A percentile compares a stretch with the other conserved stretches of the same genome.
phyloP scores from a whole-genome alignment of 35 echinoderm and acorn worm species.

The Stichopus chloronotus region DNA sequence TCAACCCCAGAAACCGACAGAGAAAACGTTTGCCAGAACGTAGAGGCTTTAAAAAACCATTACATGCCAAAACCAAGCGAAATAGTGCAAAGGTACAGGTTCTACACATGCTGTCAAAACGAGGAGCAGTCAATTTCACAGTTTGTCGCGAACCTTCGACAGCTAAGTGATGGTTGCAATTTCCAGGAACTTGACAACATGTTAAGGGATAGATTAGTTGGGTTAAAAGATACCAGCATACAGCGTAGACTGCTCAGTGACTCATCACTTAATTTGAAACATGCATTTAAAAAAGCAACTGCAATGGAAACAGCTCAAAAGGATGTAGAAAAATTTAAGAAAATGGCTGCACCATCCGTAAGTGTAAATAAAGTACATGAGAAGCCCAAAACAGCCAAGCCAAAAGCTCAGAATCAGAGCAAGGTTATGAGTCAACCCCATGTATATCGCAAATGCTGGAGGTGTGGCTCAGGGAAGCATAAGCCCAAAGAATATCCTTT shows the following conservation, averaged over 20 bases:
- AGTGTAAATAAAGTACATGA: constrained; percentile 20
- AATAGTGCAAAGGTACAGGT: constrained; percentile 44
- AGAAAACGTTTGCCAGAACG: neutral
- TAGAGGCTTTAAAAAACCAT: constrained; percentile 37
- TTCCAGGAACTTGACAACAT: constrained; percentile 49
- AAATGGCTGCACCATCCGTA: too few relatives aligned
- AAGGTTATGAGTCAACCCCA: neutral
- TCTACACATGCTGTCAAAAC: constrained; percentile 33
- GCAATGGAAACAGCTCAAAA: constrained; percentile 43
- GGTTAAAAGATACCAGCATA: constrained; percentile 15
- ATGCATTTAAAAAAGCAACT: neutral
- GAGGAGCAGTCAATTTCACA: constrained; percentile 18
- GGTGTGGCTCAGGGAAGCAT: constrained; percentile 47
- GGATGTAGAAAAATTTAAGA: constrained; percentile 7
- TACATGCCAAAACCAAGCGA: constrained; percentile 39
- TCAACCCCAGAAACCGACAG: constrained; percentile 9
- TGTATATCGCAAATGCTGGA: neutral
- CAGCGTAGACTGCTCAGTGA: constrained; percentile 36
- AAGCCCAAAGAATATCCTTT: neutral
- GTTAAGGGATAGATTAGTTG: constrained; percentile 43
- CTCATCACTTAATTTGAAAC: neutral
- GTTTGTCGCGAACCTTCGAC: constrained; percentile 55
- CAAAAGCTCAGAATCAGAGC: neutral
- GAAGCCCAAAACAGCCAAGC: constrained; percentile 22
- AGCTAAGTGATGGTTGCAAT: constrained; percentile 67